Base-by-base conservation (phyloP, 92 coral and sea anemone genomes). In the Umimayanthus kanabou region DNA sequence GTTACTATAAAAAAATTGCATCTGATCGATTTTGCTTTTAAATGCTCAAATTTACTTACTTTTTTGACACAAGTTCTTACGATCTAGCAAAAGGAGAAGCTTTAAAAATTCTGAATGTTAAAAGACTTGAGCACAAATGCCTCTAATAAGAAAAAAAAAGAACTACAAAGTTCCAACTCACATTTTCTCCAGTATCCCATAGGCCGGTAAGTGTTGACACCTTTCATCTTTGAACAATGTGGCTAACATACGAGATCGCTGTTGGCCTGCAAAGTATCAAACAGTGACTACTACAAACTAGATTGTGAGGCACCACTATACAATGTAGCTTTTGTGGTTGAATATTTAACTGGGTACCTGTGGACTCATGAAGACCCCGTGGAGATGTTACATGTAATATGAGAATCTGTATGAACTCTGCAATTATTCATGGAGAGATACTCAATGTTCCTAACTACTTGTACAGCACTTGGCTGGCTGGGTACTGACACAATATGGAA, bases 161-260 rank as follows among this genome's bases (percentile, higher is more conserved):
- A 40, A n/a, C 29, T 4, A 25, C 25, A 85, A 2, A 72, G 77
- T 30, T 72, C 77, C 37, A 53, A 73, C 93, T 93, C 81, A 97
- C 99, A 97, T 97, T 79, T 97, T 97, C 80, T 96, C 95, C 70
- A 97, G 88, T 39, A 97, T 97, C 33, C 99, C 99, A 91, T 96
- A 97, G 30, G 98, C 97, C 69, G 96, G 98, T 14, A 97, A 91
- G 45, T 97, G 99, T 47, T 97, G 99, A 75, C 99, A 97, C 55
- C 99, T 88, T 84, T 97, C 99, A 90, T 97, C 99, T 87, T 97
- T 97, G 85, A 94, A 97, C 76, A 97, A 69, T 73, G 92, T 95
- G 13, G 99, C 99, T 29, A 97, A 82, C 98, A 97, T 97, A 6
- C 99, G 90, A 29, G 99, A 97, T 69, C 99, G 89, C 90, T 95